phyloP scores from a whole-genome alignment of 2,888 invertebrate species.

The Hemistola chrysoprasaria region DNA sequence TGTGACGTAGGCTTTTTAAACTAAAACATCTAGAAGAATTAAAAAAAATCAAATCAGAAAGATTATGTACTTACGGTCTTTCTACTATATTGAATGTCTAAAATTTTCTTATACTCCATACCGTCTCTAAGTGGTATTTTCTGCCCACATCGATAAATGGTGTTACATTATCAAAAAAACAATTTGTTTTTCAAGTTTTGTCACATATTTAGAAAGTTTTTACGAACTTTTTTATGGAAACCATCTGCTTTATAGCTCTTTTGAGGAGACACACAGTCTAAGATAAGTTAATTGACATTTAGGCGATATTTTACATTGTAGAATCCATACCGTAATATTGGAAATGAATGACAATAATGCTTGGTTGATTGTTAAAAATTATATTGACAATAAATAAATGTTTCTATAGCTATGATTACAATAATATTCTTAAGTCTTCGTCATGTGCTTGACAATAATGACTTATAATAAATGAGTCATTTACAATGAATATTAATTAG shows the following conservation, averaged over 20 bases:
- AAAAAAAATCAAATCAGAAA: no score
- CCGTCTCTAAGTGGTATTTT: no score
- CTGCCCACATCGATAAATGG: no score
- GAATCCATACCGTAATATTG: slow-evolving; percentile 5
- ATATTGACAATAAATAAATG: slow-evolving; percentile 6
- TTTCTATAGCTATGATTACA: neutral
- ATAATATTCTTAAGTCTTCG: slow-evolving; percentile 4
- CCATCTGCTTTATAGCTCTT: no score
- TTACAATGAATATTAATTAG: slow-evolving; percentile 9
- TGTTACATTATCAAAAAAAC: no score
- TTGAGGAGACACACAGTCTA: no score
- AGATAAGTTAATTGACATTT: no score
- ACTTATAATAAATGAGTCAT: slow-evolving; percentile 5
- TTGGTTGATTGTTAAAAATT: slow-evolving; percentile 2
- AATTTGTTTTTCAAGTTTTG: no score
- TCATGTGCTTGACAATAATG: slow-evolving; percentile 20
- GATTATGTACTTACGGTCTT: no score
- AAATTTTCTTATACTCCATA: slow-evolving; percentile 11
- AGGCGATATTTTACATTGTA: no score
- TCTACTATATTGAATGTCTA: slow-evolving; percentile 30
- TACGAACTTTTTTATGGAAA: no score
- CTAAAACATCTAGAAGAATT: slow-evolving; percentile 18
- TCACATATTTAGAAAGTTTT: no score
- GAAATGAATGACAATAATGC: slow-evolving; percentile 8
- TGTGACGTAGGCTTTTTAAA: slow-evolving; percentile 28